phyloP scores from a whole-genome alignment of 2,113 vertebrate genomes.

The Catharus fuscescens region DNA sequence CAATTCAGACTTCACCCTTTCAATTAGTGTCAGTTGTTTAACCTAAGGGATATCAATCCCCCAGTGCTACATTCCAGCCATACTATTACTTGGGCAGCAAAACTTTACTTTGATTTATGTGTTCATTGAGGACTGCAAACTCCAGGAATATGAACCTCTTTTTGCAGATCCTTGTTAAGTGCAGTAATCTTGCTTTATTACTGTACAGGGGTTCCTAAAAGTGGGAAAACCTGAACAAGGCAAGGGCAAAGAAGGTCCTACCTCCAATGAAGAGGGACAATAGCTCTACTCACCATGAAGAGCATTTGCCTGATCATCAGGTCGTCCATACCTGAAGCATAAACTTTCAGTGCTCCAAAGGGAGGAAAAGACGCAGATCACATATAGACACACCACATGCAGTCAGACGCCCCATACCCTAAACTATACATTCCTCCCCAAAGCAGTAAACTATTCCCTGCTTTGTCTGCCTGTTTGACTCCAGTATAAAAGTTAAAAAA shows the following conservation, averaged over 20 bases:
- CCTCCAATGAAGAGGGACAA: not conserved
- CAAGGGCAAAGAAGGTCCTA: not conserved
- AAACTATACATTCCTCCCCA: not conserved
- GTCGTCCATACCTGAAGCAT: not conserved
- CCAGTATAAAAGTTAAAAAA: not conserved
- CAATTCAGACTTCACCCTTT: not conserved
- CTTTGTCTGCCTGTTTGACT: not conserved
- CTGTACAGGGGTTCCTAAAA: not conserved
- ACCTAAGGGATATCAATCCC: not conserved
- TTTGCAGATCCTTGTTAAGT: not conserved
- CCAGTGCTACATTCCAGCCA: not conserved
- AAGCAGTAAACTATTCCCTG: not conserved
- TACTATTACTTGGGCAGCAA: not conserved
- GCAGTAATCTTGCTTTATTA: not conserved
- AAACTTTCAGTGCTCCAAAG: not conserved
- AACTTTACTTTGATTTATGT: not conserved
- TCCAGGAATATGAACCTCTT: not conserved
- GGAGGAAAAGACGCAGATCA: not conserved
- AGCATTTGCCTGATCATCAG: not conserved
- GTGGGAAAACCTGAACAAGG: not conserved
- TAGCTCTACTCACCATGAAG: not conserved
- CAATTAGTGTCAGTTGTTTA: not conserved
- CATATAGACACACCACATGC: not conserved
- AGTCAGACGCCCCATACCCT: not conserved
- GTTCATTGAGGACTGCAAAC: not conserved